Evolutionary conservation across 2,888 invertebrate species (phyloP), one percentile per base, ranked within the genome.

Genomic region (Phalera bucephala): DNA sequence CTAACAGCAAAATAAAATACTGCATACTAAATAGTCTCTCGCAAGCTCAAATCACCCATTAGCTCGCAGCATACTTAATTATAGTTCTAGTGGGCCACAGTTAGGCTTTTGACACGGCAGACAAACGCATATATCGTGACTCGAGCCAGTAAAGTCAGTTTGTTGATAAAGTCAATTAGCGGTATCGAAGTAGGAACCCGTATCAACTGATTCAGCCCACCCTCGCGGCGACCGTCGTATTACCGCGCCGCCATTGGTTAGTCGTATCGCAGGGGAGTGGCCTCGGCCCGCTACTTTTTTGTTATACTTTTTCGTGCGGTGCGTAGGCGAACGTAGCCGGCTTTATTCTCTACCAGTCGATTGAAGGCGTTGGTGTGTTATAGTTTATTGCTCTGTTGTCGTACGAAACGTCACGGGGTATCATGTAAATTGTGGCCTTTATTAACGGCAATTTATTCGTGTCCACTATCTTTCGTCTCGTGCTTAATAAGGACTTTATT

Each of bases 141-240:
- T 87, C 67, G 66, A 70, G 79, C 83, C 87, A 82, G 86, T 89
- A 87, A 89, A 86, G 81, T 87, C 82, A 71, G 86, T 88, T 87
- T 89, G 89, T 88, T 89, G 89, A 89, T 89, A 89, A 88, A 88
- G 89, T 87, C 89, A 89, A 89, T 89, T 89, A 89, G 87, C 74
- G 74, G 80, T 85, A 86, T 87, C 88, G 83, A 80, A 88, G 85
- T 79, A 77, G 85, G 80, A 83, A 80, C 84, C 78, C 74, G 80
- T 81, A 87, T 85, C 82, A 83, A 79, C 72, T 75, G 82, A 82
- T 80, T 76, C 72, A 67, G 78, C 85, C 86, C 88, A 82, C 85
- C 82, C 80, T 77, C 80, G 70, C 58, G 60, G 67, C 72, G 57
- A 68, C 73, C 68, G 71, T 57, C 54, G 65, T 72, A 71, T 74